Evolutionary conservation across 2,888 invertebrate species (phyloP), one percentile per base, ranked within the genome.

Genomic region (Venusia cambrica): DNA sequence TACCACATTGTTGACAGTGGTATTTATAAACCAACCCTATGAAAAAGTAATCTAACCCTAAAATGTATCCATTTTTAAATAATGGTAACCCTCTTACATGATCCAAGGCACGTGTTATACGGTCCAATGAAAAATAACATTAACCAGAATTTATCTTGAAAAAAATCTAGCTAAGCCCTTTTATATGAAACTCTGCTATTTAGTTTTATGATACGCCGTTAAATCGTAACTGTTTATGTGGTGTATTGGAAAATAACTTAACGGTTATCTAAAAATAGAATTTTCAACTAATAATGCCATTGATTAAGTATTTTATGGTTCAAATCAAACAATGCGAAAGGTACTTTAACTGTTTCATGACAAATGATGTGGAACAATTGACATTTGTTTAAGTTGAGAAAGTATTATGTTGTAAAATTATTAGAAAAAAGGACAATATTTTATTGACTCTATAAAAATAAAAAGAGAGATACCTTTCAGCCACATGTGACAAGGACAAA

Each of bases 21-120:
- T 79, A 73, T 78, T 80, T 69, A 61, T 60, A 62, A 54, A 54
- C 58, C 51, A 56, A 60, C 50, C 29, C 52, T 54, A 63, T 70
- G 73, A 77, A 77, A 73, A 75, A 70, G 51, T 55, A 63, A 73
- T 73, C 52, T 59, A 68, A 68, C 68, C 66, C 61, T 66, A 62
- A 61, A 60, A 40, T 69, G 74, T 73, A 73, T 71, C 75, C 71
- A 71, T 72, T 71, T 80, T 75, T 74, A 74, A 75, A 78, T 66
- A n/a, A 65, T 71, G 59, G 57, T 57, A 48, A 48, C 61, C 37
- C 57, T 71, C 79, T 51, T 63, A 74, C 72, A 83, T 75, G 75
- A 74, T 73, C 48, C 66, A 28, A 42, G 71, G 71, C 76, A 70
- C 78, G 75, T 78, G 80, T 63, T 76, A 69, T 63, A 62, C 45